A percentile compares a stretch with the other conserved stretches of the same genome.
These are phyloP conservation scores for Saturnia japonica DNA, from an alignment of 2,888 invertebrate genomes.

Conservation along the genomic window DNA sequence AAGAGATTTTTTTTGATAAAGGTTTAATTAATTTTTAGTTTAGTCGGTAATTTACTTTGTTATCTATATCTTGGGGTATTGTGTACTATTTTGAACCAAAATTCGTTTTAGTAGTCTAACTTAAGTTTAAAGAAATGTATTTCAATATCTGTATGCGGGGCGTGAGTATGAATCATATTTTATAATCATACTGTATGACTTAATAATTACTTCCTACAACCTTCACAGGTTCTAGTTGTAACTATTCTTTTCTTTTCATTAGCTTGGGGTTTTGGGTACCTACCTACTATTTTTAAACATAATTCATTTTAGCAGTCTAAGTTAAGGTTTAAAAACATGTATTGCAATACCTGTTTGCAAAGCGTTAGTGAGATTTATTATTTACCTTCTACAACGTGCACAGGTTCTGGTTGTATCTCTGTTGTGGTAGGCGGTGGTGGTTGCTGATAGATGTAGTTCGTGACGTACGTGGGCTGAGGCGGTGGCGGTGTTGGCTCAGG, in stretches of 20 bases:
- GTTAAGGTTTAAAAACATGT: not conserved
- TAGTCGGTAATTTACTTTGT: not conserved
- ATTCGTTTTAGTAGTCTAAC: not conserved
- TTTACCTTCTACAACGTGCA: conserved; percentile 18
- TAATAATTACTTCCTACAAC: conserved; percentile 17
- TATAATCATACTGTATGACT: no score
- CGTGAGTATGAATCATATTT: no score
- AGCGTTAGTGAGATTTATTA: not conserved
- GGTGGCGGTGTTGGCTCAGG: conserved; percentile 37
- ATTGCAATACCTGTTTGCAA: not conserved
- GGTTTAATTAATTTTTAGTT: not conserved
- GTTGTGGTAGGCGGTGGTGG: conserved; percentile 29
- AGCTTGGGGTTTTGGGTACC: not conserved
- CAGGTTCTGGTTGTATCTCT: conserved; percentile 7
- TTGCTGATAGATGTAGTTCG: conserved; percentile 62
- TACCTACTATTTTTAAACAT: not conserved
- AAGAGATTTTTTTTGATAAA: not conserved
- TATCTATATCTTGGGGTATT: not conserved
- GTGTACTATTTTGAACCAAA: not conserved
- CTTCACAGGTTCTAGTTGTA: conserved; percentile 2
- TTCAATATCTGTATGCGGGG: not conserved
- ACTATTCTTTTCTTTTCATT: not conserved
- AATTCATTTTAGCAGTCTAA: not conserved
- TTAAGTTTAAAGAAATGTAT: not conserved
- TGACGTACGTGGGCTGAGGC: conserved; percentile 56